Percentiles rank a stretch among this genome's conserved stretches.
Conservation (phyloP, 2,113 vertebrate genomes). For the Struthio camelus region DNA sequence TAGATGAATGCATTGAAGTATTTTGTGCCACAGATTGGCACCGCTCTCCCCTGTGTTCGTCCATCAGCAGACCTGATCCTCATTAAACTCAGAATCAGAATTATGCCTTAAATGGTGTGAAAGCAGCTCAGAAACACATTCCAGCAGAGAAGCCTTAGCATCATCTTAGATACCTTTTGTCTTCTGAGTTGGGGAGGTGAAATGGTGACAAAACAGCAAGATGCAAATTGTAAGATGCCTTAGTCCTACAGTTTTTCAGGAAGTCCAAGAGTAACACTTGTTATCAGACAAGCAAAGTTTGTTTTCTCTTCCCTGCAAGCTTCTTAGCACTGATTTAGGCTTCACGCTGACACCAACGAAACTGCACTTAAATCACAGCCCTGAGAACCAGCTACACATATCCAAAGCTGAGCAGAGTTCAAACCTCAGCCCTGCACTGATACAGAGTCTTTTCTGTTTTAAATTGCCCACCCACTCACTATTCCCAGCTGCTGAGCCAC, state of each 20-base stretch:
- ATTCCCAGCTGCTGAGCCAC: slow-evolving; percentile 76
- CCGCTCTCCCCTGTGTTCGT: neutral
- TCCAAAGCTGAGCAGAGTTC: slow-evolving; percentile 73
- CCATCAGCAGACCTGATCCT: neutral
- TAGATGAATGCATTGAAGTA: neutral
- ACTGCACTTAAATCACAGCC: slow-evolving; percentile 59
- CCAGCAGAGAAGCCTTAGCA: neutral
- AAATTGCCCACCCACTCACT: slow-evolving; percentile 73
- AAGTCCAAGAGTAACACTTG: neutral
- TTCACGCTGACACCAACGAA: slow-evolving; percentile 49
- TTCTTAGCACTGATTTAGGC: slow-evolving; percentile 36
- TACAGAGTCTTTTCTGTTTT: slow-evolving; percentile 73
- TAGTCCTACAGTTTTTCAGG: neutral
- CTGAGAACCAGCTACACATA: slow-evolving; percentile 57
- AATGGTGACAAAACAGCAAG: neutral
- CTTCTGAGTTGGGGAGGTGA: neutral
- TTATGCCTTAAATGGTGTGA: neutral
- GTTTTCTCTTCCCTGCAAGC: slow-evolving; percentile 12
- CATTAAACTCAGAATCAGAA: neutral
- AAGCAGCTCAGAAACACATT: neutral
- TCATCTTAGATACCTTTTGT: neutral
- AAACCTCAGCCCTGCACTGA: slow-evolving; percentile 72
- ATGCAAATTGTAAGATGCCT: neutral
- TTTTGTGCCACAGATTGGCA: neutral
- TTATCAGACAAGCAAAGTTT: neutral